Conservation (phyloP, 2,113 vertebrate genomes). For the Apteryx mantelli region DNA sequence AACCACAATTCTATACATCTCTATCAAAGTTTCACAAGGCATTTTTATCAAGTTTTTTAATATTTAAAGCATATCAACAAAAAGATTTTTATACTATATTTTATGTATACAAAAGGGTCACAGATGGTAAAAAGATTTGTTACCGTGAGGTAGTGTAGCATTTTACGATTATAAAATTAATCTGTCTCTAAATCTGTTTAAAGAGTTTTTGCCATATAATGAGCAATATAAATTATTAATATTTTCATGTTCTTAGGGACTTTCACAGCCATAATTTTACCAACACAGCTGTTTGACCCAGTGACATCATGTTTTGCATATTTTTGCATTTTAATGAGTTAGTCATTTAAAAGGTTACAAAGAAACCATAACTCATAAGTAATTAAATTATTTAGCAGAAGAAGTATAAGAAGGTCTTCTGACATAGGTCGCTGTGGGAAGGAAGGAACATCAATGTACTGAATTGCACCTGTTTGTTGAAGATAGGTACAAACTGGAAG, state of each 20-base stretch:
- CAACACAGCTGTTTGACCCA: slow-evolving; percentile 81
- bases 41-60: slow-evolving; percentile 5
- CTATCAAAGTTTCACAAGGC: not conserved
- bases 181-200: slow-evolving; percentile 80
- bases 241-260: slow-evolving; percentile 79
- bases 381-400: slow-evolving; percentile 82
- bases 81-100: slow-evolving; percentile 60
- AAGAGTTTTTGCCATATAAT: slow-evolving; percentile 79
- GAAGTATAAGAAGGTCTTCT: slow-evolving; percentile 72
- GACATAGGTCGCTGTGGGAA: slow-evolving; percentile 74
- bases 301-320: slow-evolving; percentile 82
- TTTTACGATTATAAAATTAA: slow-evolving; percentile 80
- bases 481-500: slow-evolving; percentile 10
- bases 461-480: slow-evolving; percentile 69
- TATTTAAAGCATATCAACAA: slow-evolving; percentile 16
- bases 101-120: slow-evolving; percentile 71
- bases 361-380: slow-evolving; percentile 83
- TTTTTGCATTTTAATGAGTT: slow-evolving; percentile 81
- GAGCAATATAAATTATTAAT: slow-evolving; percentile 80
- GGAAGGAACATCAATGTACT: slow-evolving; percentile 37
- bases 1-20: not conserved
- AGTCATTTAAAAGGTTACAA: slow-evolving; percentile 82
- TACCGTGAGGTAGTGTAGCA: slow-evolving; percentile 65
- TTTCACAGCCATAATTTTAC: slow-evolving; percentile 78
- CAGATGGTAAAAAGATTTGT: slow-evolving; percentile 75